Percentiles rank a stretch among this genome's conserved stretches.
phyloP scores from a whole-genome alignment of 2,797 vertebrate genomes.

The Tiaroga cobitis region DNA sequence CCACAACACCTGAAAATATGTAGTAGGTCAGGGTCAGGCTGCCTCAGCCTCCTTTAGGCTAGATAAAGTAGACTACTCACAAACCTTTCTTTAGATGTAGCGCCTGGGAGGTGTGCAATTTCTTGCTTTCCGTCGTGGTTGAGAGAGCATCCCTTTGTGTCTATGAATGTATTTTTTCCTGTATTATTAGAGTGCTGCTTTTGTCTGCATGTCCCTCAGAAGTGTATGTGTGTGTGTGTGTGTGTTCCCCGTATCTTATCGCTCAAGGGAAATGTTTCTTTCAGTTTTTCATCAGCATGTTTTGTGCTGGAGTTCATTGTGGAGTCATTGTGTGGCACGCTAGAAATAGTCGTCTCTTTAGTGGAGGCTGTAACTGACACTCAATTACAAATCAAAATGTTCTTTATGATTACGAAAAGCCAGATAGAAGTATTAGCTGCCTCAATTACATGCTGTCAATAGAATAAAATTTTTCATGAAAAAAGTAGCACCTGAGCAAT shows the following conservation, averaged over 20 bases:
- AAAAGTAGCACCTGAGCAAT: constrained; percentile 18
- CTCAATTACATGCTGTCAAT: constrained; percentile 13
- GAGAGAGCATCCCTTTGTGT: constrained; percentile 54
- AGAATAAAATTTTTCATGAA: background rate
- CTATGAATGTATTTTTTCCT: constrained; percentile 47
- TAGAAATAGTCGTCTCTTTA: constrained; percentile 8
- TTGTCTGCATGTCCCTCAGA: constrained; percentile 27
- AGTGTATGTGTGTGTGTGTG: constrained; percentile 28
- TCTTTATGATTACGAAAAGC: constrained; percentile 15
- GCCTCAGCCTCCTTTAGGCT: constrained; percentile 48
- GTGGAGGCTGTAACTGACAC: background rate
- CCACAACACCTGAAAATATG: constrained; percentile 55
- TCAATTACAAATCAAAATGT: constrained; percentile 24
- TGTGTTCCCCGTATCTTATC: background rate
- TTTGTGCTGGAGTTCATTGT: constrained; percentile 32
- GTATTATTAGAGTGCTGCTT: constrained; percentile 49
- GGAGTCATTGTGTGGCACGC: background rate
- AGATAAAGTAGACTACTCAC: constrained; percentile 47
- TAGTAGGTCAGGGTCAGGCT: constrained; percentile 71
- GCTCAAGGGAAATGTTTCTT: background rate
- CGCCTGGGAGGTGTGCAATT: constrained; percentile 56
- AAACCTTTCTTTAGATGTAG: constrained; percentile 57
- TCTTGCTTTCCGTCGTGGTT: constrained; percentile 57
- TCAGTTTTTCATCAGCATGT: constrained; percentile 13
- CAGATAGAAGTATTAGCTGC: background rate